Conservation (phyloP, 2,113 vertebrate species). For the Phalacrocorax pelagicus region DNA sequence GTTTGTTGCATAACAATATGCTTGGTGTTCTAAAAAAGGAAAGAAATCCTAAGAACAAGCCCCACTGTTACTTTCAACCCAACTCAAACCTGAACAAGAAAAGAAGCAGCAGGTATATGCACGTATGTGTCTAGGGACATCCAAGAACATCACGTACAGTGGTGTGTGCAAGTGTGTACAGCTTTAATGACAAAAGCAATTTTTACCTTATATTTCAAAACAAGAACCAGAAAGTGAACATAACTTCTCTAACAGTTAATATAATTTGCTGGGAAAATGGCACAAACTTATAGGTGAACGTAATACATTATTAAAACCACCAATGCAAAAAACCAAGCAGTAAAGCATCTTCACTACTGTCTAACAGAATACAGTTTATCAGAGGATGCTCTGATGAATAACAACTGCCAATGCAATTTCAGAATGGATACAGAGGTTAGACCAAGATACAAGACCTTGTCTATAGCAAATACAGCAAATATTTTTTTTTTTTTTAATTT, state of each 20-base stretch:
- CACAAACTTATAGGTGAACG: neutral
- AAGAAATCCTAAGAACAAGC: neutral
- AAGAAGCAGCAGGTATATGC: neutral
- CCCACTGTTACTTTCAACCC: neutral
- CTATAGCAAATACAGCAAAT: neutral
- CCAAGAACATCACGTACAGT: neutral
- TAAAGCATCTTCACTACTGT: neutral
- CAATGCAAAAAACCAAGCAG: neutral
- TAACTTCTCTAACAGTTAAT: neutral
- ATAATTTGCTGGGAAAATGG: neutral
- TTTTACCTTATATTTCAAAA: neutral
- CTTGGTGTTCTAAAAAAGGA: neutral
- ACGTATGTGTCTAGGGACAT: neutral
- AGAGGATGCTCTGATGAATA: neutral
- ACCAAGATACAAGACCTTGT: neutral
- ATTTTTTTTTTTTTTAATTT: neutral
- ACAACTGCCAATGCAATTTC: neutral
- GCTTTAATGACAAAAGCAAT: neutral
- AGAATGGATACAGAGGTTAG: neutral
- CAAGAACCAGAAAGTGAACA: neutral
- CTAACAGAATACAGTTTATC: neutral
- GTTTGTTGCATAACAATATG: neutral
- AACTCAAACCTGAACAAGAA: neutral
- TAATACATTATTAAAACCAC: neutral
- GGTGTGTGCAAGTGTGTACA: neutral